phyloP scores from a whole-genome alignment of 2,113 vertebrate species.

The Sceloporus undulatus region DNA sequence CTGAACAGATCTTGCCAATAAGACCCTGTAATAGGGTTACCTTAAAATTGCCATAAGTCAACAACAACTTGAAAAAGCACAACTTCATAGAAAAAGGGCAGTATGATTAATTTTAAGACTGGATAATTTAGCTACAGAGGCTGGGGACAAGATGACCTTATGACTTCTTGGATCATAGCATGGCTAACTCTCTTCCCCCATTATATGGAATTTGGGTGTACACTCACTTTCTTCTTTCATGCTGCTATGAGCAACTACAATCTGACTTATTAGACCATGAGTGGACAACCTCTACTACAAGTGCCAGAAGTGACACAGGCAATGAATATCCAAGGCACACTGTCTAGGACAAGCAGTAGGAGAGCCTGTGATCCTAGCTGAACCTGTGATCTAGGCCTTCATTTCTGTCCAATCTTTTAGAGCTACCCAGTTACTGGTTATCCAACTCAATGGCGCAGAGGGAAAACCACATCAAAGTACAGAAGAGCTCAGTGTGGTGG shows the following conservation, averaged over 20 bases:
- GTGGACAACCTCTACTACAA: rapidly evolving
- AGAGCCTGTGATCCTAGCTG: background rate
- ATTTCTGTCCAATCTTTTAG: background rate
- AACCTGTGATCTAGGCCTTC: background rate
- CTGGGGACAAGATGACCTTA: background rate
- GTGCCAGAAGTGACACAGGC: background rate
- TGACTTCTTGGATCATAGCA: background rate
- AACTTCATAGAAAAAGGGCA: background rate
- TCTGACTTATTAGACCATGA: background rate
- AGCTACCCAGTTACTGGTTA: background rate
- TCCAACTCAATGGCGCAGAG: background rate
- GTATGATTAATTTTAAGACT: background rate
- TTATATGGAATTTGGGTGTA: background rate
- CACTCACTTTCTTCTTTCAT: background rate
- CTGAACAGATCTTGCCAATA: no score
- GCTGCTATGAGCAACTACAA: background rate
- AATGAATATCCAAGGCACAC: background rate
- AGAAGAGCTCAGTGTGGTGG: background rate
- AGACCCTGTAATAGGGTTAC: no score
- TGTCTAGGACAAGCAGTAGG: no score
- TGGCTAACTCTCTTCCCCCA: background rate
- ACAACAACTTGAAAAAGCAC: no score
- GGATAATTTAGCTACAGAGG: background rate
- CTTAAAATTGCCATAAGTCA: no score
- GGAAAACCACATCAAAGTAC: background rate